A percentile compares a stretch with the other conserved stretches of the same genome.
Conservation (phyloP, 1,140 invertebrate genomes). For the Hylaeus volcanicus region DNA sequence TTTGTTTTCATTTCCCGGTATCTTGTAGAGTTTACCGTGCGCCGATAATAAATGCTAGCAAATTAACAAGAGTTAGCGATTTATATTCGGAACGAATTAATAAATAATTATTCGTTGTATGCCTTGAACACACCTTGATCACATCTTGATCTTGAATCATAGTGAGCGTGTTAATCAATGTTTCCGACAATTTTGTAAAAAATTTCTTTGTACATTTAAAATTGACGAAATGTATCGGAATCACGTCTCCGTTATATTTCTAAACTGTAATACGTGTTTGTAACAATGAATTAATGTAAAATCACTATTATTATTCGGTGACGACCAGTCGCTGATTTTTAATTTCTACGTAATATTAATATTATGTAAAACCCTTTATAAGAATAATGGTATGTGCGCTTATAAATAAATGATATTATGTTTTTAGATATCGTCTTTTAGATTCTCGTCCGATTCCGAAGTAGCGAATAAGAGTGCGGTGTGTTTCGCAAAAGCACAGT, state of each 20-base stretch:
- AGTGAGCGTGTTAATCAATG: too few species aligned
- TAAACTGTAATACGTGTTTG: neutral
- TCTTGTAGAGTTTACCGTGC: neutral
- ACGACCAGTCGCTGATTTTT: neutral
- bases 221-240: neutral
- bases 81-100: neutral
- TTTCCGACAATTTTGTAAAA: neutral
- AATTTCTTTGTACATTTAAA: constrained; percentile 27
- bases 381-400: constrained; percentile 19
- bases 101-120: neutral
- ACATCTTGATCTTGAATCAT: neutral
- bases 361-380: constrained; percentile 25
- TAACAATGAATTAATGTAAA: too few species aligned
- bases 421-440: neutral
- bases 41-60: neutral
- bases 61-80: neutral
- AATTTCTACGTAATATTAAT: constrained; percentile 15
- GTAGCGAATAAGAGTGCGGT: neutral
- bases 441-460: too few species aligned
- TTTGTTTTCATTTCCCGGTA: neutral
- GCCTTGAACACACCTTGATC: neutral
- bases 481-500: too few species aligned
- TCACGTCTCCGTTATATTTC: neutral
- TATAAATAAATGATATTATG: constrained; percentile 43
- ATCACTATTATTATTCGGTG: too few species aligned